Conservation (phyloP, 2,888 invertebrate genomes). For the Stenchaetothrips biformis region DNA sequence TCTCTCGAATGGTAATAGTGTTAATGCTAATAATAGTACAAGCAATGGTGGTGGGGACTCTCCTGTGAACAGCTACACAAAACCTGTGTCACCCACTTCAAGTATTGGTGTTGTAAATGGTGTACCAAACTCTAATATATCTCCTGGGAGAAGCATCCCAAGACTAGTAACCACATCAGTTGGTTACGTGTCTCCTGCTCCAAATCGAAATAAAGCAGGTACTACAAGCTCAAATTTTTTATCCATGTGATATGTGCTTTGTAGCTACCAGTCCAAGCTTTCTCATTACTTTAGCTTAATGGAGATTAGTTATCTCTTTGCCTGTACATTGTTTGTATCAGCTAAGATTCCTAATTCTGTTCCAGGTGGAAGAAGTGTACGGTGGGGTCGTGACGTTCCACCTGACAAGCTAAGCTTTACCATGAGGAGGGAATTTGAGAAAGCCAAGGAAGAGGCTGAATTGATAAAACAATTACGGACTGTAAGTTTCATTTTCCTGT, state of each 20-base stretch:
- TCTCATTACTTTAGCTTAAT: not conserved
- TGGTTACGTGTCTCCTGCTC: constrained; percentile 45
- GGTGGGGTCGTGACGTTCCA: constrained; percentile 66
- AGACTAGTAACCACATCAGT: constrained; percentile 56
- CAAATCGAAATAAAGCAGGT: constrained; percentile 45
- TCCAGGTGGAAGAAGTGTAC: constrained; percentile 37
- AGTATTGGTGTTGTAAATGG: constrained; percentile 14
- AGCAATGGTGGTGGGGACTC: constrained; percentile 26
- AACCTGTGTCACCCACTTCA: constrained; percentile 27
- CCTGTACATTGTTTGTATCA: too few relatives aligned
- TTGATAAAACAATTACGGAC: constrained; percentile 75
- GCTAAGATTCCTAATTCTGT: not conserved
- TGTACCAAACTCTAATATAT: constrained; percentile 41
- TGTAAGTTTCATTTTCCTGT: constrained; percentile 53
- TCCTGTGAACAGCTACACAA: constrained; percentile 24
- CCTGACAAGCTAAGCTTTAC: constrained; percentile 81
- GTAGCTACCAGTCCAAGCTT: not conserved
- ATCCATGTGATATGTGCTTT: too few relatives aligned
- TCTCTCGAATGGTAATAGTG: constrained; percentile 28
- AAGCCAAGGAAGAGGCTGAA: constrained; percentile 83
- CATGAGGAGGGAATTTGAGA: constrained; percentile 86
- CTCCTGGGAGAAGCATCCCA: constrained; percentile 40
- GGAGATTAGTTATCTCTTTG: too few relatives aligned
- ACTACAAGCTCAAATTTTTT: constrained; percentile 46
- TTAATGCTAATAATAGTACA: constrained; percentile 21